Evolutionary conservation across 1,140 invertebrate species (phyloP).

Genomic region (Drosophila teissieri): DNA sequence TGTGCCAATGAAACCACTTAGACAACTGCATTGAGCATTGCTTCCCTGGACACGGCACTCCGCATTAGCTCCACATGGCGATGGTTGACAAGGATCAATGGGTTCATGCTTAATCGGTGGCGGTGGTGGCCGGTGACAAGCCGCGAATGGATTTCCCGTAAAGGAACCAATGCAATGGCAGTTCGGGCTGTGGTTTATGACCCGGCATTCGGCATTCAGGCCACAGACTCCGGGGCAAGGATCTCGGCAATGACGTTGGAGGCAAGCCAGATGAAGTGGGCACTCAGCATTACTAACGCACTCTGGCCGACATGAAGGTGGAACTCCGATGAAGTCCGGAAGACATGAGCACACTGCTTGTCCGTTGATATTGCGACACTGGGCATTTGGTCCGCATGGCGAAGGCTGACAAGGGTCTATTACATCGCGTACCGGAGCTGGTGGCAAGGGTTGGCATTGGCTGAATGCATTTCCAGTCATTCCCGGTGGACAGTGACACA

Average conservation of each 20-base stretch:
- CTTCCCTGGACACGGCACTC: conserved; percentile 88
- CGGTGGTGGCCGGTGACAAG: conserved; percentile 88
- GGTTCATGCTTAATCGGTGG: conserved; percentile 78
- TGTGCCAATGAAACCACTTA: conserved; percentile 87
- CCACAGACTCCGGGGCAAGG: conserved; percentile 87
- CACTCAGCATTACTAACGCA: conserved; percentile 87
- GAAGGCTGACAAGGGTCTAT: conserved; percentile 86
- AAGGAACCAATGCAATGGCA: conserved; percentile 90
- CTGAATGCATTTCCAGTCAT: conserved; percentile 78
- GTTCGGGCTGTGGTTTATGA: conserved; percentile 91
- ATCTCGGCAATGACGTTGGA: conserved; percentile 87
- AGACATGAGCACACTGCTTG: conserved; percentile 85
- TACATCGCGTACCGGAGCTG: conserved; percentile 69
- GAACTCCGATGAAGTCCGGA: conserved; percentile 85
- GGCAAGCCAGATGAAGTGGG: conserved; percentile 85
- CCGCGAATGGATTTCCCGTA: conserved; percentile 91
- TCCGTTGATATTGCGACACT: conserved; percentile 85
- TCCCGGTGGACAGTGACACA: conserved; percentile 73
- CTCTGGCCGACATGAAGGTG: conserved; percentile 87
- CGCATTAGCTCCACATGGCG: conserved; percentile 91
- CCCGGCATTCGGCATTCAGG: conserved; percentile 91
- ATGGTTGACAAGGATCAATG: conserved; percentile 88
- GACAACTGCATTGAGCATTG: conserved; percentile 89
- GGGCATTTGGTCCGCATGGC: conserved; percentile 87
- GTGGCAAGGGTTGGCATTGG: conserved; percentile 54